Percentiles rank a stretch among this genome's conserved stretches.
Conservation (phyloP, 2,797 vertebrate genomes). For the Ptychadena robeensis region DNA sequence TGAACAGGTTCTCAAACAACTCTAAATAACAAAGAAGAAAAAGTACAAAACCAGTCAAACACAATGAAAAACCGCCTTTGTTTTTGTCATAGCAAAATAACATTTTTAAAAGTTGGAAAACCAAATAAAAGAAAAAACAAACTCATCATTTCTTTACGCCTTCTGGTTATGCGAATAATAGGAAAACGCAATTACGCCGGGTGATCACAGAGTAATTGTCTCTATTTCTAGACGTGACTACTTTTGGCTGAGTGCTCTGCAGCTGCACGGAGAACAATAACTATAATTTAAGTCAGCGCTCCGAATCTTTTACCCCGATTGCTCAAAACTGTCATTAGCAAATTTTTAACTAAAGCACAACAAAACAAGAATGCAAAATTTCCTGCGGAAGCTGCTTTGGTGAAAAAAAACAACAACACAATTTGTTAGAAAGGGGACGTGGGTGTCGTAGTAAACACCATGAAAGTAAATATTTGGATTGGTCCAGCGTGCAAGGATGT, state of each 20-base stretch:
- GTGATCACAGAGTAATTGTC: background rate
- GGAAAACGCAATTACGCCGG: background rate
- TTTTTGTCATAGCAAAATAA: background rate
- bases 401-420: too few species aligned
- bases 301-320: background rate
- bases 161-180: slow-evolving; percentile 7
- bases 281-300: background rate
- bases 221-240: background rate
- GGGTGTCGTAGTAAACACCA: too few species aligned
- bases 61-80: background rate
- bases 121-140: slow-evolving; percentile 1
- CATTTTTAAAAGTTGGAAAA: background rate
- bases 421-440: too few species aligned
- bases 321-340: slow-evolving; percentile 1
- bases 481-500: too few species aligned
- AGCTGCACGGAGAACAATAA: background rate
- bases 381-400: too few species aligned
- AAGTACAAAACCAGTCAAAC: background rate
- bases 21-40: background rate
- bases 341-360: background rate
- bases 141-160: background rate
- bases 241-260: background rate
- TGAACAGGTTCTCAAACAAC: background rate
- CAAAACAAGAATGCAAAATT: background rate
- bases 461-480: too few species aligned